Evolutionary conservation across 2,797 vertebrate species (phyloP).

Genomic region (Bovichtus variegatus): DNA sequence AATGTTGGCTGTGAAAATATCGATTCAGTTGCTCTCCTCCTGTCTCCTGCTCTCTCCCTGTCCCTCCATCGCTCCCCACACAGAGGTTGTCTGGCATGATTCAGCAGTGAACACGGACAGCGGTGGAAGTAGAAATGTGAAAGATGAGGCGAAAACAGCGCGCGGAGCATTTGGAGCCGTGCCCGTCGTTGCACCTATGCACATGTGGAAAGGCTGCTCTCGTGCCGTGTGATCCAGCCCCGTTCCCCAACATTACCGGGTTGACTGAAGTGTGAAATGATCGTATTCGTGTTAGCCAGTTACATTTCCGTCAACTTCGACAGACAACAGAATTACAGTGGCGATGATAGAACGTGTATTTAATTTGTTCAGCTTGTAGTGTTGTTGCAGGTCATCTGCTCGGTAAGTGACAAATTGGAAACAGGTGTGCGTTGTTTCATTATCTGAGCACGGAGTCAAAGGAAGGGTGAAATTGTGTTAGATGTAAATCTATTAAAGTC

Average conservation of each 20-base stretch:
- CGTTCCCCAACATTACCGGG: neutral
- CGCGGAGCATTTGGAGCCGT: slow-evolving; percentile 36
- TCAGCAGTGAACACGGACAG: slow-evolving; percentile 17
- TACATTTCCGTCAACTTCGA: neutral
- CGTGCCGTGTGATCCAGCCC: neutral
- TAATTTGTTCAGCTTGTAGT: neutral
- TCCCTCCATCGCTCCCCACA: neutral
- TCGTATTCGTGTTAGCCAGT: neutral
- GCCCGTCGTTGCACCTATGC: slow-evolving; percentile 50
- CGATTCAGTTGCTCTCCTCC: neutral
- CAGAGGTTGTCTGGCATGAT: slow-evolving; percentile 1
- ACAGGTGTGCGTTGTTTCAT: slow-evolving; percentile 6
- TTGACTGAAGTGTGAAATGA: neutral
- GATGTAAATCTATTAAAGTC: neutral
- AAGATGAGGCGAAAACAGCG: slow-evolving; percentile 37
- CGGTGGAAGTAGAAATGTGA: slow-evolving; percentile 34
- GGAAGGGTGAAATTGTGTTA: neutral
- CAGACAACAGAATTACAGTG: slow-evolving; percentile 3
- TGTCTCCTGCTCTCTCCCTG: neutral
- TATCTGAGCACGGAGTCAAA: neutral
- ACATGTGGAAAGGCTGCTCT: slow-evolving; percentile 30
- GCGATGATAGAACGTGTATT: neutral
- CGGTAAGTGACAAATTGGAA: slow-evolving; percentile 18
- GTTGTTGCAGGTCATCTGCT: slow-evolving; percentile 27
- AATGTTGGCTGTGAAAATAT: neutral